Base-by-base conservation (phyloP, 2,113 vertebrate species). In the Dicrurus megarhynchus region DNA sequence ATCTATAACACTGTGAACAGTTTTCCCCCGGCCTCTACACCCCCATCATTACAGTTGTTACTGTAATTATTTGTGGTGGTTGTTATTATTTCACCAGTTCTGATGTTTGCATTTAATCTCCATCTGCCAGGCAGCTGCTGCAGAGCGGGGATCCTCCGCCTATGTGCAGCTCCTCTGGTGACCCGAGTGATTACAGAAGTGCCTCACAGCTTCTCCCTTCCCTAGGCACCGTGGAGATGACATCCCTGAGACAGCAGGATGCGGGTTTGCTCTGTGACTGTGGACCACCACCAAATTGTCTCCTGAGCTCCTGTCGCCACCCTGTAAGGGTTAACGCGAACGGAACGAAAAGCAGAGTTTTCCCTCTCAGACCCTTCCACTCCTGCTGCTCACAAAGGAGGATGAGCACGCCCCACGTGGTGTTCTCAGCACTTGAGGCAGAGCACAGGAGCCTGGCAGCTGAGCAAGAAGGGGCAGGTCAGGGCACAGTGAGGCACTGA, bases 91-190 rank as follows among this genome's bases (percentile, higher is more conserved):
- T 80, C 41, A 65, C 64, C 37, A 57, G 55, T 74, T 89, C 18
- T 67, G 49, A 65, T 42, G 18, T 30, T 68, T 79, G 24, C 11
- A 35, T 74, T 77, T 90, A 73, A 81, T 92, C 49, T 84, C 75
- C 53, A 57, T 86, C 86, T 90, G 50, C 57, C 80, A 93, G n/a
- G 30, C 60, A 95, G 69, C 52, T 97, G 77, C 77, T 84, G 63
- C 33, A 30, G 50, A 87, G 20, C 47, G 30, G 27, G 16, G 35
- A 81, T 84, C 60, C 81, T 74, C 56, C 17, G 20, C 4, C 1
- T 53, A n/a, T 3, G 22, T 20, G 33, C 30, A 57, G 22, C 55
- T 81, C 55, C 52, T 63, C 87, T 75, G 42, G 64, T 84, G 56
- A 93, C 47, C 26, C 23, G 9, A 63, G 64, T 77, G 87, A 84